Conservation (phyloP, 1,140 invertebrate genomes). For the Pectinophora gossypiella region DNA sequence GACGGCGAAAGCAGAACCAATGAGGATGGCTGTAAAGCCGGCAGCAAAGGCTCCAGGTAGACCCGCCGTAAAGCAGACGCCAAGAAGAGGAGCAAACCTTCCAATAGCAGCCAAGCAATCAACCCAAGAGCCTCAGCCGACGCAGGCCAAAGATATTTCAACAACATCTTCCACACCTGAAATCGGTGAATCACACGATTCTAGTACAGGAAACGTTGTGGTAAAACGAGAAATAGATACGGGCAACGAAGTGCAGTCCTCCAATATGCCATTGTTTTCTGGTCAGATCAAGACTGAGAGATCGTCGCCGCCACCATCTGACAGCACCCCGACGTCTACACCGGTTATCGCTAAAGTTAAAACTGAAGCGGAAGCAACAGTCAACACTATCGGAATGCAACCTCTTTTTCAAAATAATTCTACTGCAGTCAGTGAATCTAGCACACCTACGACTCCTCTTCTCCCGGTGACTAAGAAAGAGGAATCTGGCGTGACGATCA, state of each 20-base stretch:
- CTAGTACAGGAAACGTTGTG: conserved; percentile 36
- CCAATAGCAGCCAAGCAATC: conserved; percentile 25
- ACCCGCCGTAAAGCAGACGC: conserved; percentile 57
- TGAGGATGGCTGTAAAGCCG: conserved; percentile 9
- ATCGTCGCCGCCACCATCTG: conserved; percentile 35
- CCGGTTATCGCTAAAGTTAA: conserved; percentile 53
- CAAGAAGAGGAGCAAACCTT: conserved; percentile 45
- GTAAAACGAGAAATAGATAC: conserved; percentile 54
- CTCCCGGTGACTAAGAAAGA: conserved; percentile 52
- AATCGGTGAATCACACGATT: conserved; percentile 24
- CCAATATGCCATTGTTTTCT: conserved; percentile 40
- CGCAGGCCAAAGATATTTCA: conserved; percentile 6
- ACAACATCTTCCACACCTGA: conserved; percentile 25
- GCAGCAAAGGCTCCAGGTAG: conserved; percentile 28
- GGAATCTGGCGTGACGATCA: conserved; percentile 43
- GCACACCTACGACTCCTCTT: conserved; percentile 21
- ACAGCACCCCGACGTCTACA: conserved; percentile 26
- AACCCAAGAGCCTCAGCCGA: too few relatives aligned
- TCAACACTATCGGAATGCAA: conserved; percentile 14
- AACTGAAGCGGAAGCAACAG: conserved; percentile 35
- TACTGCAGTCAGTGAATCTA: not conserved
- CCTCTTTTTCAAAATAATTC: conserved; percentile 13
- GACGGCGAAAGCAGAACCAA: conserved; percentile 25
- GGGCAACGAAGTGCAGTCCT: conserved; percentile 14
- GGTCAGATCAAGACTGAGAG: conserved; percentile 56